Base-by-base conservation (phyloP, 2,888 invertebrate species). In the Eucera pruinosa region DNA sequence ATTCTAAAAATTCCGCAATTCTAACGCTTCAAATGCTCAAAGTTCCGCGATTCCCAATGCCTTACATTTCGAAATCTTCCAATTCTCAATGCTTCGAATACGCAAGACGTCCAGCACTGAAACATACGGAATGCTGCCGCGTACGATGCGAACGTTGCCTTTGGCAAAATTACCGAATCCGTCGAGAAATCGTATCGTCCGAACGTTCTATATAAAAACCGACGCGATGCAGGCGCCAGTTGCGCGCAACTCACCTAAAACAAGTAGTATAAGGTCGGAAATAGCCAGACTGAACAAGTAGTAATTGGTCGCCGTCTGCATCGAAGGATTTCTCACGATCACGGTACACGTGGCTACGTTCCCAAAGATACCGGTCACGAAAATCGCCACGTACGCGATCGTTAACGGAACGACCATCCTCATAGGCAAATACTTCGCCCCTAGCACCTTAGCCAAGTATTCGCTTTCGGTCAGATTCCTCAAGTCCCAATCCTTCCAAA, bases 291-390 rank as follows among this genome's bases (percentile, higher is more conserved):
- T 97, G 93, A 98, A 97, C 57, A 98, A 94, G 90, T 98, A 98
- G 90, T 97, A 98, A 90, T 98, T 98, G 0, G 98, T 98, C 0
- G 97, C 96, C 0, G 97, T 97, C 87, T 97, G 97, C 96, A 98
- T 96, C 7, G 96, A 94, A 0, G 95, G 94, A 89, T 97, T 97
- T 39, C 95, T 94, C 9, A 96, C 94, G 64, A 98, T 97, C 15
- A 98, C 97, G 48, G 96, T 94, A 89, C 98, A 98, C 7, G 98
- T 97, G 3, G 95, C 95, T 30, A 96, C 93, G 90, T 98, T 98
- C 2, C 98, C 98, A 55, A 96, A 93, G 41, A 97, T 94, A 0
- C 98, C 98, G 0, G 97, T 96, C 55, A 97, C 92, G 91, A 98
- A 97, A 77, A 98, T 96, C 67, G 95, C 92, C 76, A 95, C 93